Base-by-base conservation (phyloP, 2,113 vertebrate species). In the Lamprotornis superbus region DNA sequence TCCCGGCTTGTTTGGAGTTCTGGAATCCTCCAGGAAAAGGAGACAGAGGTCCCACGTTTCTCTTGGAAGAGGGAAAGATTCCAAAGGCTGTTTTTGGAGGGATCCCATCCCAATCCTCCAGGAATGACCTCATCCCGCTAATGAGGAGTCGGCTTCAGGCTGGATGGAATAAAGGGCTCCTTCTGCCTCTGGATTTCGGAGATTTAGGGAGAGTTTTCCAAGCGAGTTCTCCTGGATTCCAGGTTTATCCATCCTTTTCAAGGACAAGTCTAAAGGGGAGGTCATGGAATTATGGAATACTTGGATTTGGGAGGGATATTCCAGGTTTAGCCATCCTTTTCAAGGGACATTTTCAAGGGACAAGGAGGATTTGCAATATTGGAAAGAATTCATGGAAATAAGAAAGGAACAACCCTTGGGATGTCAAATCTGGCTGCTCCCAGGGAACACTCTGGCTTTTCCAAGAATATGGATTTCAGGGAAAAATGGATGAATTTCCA, bases 21-120 rank as follows among this genome's bases (percentile, higher is more conserved):
- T 91, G n/a, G 70, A 79, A 96, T 87, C 87, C 95, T 95, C 76
- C 90, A 84, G 84, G 89, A 89, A 87, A 96, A 95, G 91, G 93
- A 94, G 93, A 94, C 93, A 79, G 95, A 95, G 74, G 76, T 87
- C 77, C 88, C 70, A 55, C 49, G 15, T 92, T 95, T 78, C 87
- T 56, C 75, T 68, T 63, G 78, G 63, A 89, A 63, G 90, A 81
- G 71, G 77, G 79, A 84, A 88, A 60, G 47, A 55, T 91, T 90
- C 85, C 83, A 89, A 69, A 90, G 76, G 81, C 63, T 53, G 2
- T 63, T 88, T 90, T 76, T 83, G 69, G 83, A 94, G 70, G 93
- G 81, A 90, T 93, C 85, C 1, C 50, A 59, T 89, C 83, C 71
- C 79, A 33, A 18, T 61, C 75, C 90, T 88, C 68, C 63, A 59